Base-by-base conservation (phyloP, 2,888 invertebrate genomes). In the Aproaerema taeniolella region DNA sequence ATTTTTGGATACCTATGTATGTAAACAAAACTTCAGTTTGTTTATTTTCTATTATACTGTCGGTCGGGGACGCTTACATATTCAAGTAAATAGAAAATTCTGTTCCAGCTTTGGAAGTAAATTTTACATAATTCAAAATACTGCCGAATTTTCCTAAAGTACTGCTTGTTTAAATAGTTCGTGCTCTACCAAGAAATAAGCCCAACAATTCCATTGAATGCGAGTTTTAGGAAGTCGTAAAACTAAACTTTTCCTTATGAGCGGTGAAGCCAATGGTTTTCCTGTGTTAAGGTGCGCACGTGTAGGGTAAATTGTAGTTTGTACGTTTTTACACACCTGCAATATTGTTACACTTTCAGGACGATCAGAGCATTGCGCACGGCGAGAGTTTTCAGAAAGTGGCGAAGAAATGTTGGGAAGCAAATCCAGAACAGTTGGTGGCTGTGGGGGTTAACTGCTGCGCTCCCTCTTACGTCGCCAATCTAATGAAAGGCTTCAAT, bases 391-490 rank as follows among this genome's bases (percentile, higher is more conserved):
- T 97, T 63, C 88, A 89, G 49, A 91, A 93, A 46, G 92, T 92
- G 1, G 93, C 93, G 0, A 83, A 88, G 45, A 85, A 89, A 32
- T 92, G 94, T 67, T 95, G 90, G 90, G 91, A 91, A 24, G 73
- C 88, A n/a, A 94, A 95, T 67, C 75, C 85, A 4, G 85, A 88
- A 8, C 89, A 89, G 58, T 85, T 97, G 46, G 85, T 96, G 10
- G 98, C 95, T 0, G 89, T 97, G 30, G 98, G 98, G 2, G 91
- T 95, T 0, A 98, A 98, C 76, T 98, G 98, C 78, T 89, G 95
- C 31, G 82, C 87, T 14, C 87, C 87, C 1, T 87, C 86, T 28
- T 77, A 56, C 56, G 70, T 87, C 41, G 52, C 79, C 24, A 72
- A 66, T 46, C 67, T 88, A 38, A 31, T 88, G 50, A 76, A 72